Evolutionary conservation across 2,113 vertebrate species (phyloP), one percentile per base, ranked within the genome.

Genomic region (Rutilus rutilus): DNA sequence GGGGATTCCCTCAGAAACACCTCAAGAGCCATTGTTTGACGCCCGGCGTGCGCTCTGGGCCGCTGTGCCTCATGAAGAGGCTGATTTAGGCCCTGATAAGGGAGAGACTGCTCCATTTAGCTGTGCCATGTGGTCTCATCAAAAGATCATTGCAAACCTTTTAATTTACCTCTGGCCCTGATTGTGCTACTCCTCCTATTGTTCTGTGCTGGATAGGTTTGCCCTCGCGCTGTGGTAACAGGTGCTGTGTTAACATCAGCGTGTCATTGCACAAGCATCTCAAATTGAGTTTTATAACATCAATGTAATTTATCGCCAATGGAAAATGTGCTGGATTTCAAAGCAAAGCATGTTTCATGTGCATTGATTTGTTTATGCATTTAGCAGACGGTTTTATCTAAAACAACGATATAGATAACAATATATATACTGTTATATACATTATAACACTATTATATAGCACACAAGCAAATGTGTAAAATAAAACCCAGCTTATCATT

Each of bases 51-150:
- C 9, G 67, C 19, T 64, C 39, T 3, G 50, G 74, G 65, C 33
- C 75, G 23, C 65, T 86, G 84, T 39, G 87, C 69, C 81, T 86
- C 77, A 89, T 86, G 78, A 76, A 85, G 78, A 71, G 57, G 39
- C 59, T 62, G 88, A 87, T 90, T 78, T 86, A 71, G 78, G 42
- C 78, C 73, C 91, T 82, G 92, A 93, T 92, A 92, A 87, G 86
- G 89, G 74, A 84, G 75, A 85, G 42, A 82, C 69, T 67, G 85
- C 77, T 89, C 78, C 82, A 87, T 86, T 77, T 87, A 71, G 42
- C 79, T 83, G 69, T 23, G 87, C 87, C 85, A 17, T 79, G 36
- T 50, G 81, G 77, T 60, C 89, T 87, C 90, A 91, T 39, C 82
- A 60, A 88, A 89, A 78, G 90, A 83, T 85, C 45, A 75, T 90